Evolutionary conservation across 1,140 invertebrate genomes (phyloP).

Genomic region (Drosophila gunungcola): DNA sequence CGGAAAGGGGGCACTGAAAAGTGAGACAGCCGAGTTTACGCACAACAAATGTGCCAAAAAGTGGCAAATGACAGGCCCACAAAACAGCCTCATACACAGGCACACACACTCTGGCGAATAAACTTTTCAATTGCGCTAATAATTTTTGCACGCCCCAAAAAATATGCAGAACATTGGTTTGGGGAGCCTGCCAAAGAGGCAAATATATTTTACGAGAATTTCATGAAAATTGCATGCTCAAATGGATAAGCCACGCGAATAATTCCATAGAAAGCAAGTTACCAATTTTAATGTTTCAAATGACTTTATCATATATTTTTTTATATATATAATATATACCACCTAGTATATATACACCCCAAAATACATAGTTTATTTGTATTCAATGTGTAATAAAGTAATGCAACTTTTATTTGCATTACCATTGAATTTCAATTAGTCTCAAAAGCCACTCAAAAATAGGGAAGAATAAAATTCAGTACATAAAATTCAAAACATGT

Average conservation of each 20-base stretch:
- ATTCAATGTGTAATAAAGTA: too few species aligned
- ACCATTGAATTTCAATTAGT: too few species aligned
- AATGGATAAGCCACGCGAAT: neutral
- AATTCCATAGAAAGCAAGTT: too few species aligned
- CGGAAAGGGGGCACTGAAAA: neutral
- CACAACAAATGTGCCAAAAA: slow-evolving; percentile 49
- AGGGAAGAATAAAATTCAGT: too few species aligned
- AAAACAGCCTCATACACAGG: slow-evolving; percentile 1
- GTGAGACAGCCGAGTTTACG: slow-evolving; percentile 14
- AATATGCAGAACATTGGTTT: slow-evolving; percentile 29
- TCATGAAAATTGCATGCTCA: slow-evolving; percentile 4
- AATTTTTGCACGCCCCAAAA: slow-evolving; percentile 46
- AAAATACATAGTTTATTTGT: too few species aligned
- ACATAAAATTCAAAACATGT: too few species aligned
- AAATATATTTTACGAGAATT: slow-evolving; percentile 6
- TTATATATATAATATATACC: too few species aligned
- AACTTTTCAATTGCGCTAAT: slow-evolving; percentile 39
- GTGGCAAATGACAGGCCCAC: slow-evolving; percentile 43
- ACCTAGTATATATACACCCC: too few species aligned
- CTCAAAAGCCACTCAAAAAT: too few species aligned
- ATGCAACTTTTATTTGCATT: too few species aligned
- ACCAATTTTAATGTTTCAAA: too few species aligned
- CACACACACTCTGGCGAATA: slow-evolving; percentile 13
- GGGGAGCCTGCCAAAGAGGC: slow-evolving; percentile 16
- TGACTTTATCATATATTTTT: too few species aligned